A percentile compares a stretch with the other conserved stretches of the same genome.
Conservation (phyloP, 2,797 vertebrate species). For the Synanceia verrucosa region DNA sequence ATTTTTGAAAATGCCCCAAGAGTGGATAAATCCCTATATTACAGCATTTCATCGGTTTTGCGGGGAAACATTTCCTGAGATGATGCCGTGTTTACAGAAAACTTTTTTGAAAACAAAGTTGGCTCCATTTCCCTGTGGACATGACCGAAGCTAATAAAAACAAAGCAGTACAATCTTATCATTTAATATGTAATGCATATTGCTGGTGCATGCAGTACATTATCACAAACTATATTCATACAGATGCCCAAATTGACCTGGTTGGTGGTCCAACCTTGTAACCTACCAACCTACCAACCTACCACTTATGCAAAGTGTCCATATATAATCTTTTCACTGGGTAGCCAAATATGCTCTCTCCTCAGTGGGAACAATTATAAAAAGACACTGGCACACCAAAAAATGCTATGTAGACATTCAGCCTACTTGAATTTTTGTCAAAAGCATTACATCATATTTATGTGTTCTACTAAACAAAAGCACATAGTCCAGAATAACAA, state of each 20-base stretch:
- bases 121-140: too few relatives aligned
- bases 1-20: too few relatives aligned
- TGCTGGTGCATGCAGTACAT: background rate
- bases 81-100: too few relatives aligned
- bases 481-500: background rate
- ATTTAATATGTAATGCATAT: background rate
- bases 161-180: too few relatives aligned
- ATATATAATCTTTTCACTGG: background rate
- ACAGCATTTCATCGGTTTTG: too few relatives aligned
- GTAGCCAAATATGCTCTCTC: background rate
- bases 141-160: too few relatives aligned
- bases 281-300: background rate
- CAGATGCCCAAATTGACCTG: background rate
- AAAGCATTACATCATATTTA: background rate
- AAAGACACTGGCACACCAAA: background rate
- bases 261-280: background rate
- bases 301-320: background rate
- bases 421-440: background rate
- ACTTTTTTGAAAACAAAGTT: too few relatives aligned
- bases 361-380: background rate
- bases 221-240: background rate
- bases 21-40: too few relatives aligned
- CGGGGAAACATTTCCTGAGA: too few relatives aligned
- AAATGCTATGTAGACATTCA: background rate
- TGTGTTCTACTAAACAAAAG: background rate